Base-by-base conservation (phyloP, 2,113 vertebrate genomes). In the Chinchilla lanigera region DNA sequence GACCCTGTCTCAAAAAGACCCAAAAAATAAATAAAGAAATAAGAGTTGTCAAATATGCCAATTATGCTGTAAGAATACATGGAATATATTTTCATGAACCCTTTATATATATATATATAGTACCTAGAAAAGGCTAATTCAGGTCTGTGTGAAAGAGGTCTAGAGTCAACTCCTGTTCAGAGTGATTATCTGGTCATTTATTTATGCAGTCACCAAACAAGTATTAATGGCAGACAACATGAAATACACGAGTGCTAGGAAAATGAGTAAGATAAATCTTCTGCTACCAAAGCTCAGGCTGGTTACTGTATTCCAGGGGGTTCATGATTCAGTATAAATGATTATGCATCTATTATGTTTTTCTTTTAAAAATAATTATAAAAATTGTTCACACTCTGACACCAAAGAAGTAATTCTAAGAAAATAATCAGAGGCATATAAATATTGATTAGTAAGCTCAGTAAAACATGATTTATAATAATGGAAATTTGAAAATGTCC, bases 391-490 rank as follows among this genome's bases (percentile, higher is more conserved):
- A 86, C 24, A 87, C 41, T 86, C 60, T 89, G 75, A 93, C 44
- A 94, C 50, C 38, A 80, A 93, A 44, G 58, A 63, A 94, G 52
- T 26, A 86, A 65, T 80, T 73, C 67, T 95, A 83, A 86, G 73
- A 56, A 91, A 94, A 94, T 87, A 85, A 88, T 75, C 77, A 87
- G 50, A 94, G 73, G 67, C 24, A 78, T 20, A 73, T 65, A 86
- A 77, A 95, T 89, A 95, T 69, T 78, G 22, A 58, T 67, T 75
- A 65, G 22, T 35, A 75, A 75, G n/a, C 61, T 95, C 77, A 85
- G 44, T 54, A 56, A 77, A 89, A 81, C 91, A 22, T 65, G 44
- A 71, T 52, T 90, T 65, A 58, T 52, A 89, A 44, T 83, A 86
- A 90, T 50, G 20, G 81, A 86, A 94, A 92, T 3, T 35, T 94